Evolutionary conservation across 1,140 invertebrate genomes (phyloP).

Genomic region (Agraylea sexmaculata): DNA sequence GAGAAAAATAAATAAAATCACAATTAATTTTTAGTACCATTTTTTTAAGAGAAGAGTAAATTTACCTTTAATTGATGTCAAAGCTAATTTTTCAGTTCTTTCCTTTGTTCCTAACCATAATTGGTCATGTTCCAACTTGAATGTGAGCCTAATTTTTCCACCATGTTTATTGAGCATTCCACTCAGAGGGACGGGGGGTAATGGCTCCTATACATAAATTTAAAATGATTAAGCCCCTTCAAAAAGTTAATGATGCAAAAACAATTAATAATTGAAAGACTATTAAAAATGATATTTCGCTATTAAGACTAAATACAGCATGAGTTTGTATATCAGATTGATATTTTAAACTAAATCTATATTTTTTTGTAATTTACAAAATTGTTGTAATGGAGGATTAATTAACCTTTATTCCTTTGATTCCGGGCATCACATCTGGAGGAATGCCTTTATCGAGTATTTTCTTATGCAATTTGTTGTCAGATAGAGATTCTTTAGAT

Average conservation of each 20-base stretch:
- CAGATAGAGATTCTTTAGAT: slow-evolving; percentile 67
- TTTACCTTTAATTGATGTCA: slow-evolving; percentile 81
- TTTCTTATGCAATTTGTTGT: slow-evolving; percentile 80
- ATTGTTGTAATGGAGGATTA: background rate
- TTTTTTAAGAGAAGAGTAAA: slow-evolving; percentile 31
- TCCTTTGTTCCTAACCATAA: slow-evolving; percentile 92
- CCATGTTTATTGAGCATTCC: slow-evolving; percentile 89
- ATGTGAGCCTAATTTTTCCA: slow-evolving; percentile 86
- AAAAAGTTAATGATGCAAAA: background rate
- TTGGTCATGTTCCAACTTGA: slow-evolving; percentile 86
- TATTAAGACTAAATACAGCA: background rate
- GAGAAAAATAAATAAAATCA: slow-evolving; percentile 19
- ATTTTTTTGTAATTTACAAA: background rate
- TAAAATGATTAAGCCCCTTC: background rate
- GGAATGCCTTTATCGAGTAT: slow-evolving; percentile 84
- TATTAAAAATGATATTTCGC: background rate
- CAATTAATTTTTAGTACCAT: background rate
- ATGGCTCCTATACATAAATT: slow-evolving; percentile 50
- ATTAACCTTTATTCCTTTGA: slow-evolving; percentile 63
- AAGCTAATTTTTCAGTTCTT: slow-evolving; percentile 83
- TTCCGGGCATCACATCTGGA: slow-evolving; percentile 80
- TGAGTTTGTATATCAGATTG: background rate
- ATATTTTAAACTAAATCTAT: background rate
- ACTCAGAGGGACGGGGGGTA: slow-evolving; percentile 71
- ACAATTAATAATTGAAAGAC: background rate